These are phyloP conservation scores for Amaurobius ferox DNA, from an alignment of 2,888 invertebrate species.

Conservation along the genomic window DNA sequence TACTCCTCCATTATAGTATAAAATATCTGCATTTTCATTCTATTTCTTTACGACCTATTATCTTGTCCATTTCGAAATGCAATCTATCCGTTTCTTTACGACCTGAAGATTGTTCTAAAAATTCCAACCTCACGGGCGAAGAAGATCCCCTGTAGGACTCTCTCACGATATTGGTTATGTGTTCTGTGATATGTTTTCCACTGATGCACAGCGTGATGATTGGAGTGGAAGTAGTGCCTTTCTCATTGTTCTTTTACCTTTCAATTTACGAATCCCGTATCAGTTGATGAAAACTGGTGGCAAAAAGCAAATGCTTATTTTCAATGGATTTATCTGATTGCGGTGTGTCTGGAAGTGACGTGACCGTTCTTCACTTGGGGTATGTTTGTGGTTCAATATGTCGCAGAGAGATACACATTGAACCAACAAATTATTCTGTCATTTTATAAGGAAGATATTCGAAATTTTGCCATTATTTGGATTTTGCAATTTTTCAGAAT, in stretches of 20 bases:
- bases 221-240: constrained; percentile 53
- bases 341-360: constrained; percentile 27
- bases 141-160: not conserved
- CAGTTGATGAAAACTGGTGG: constrained; percentile 45
- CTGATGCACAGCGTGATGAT: constrained; percentile 30
- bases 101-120: not conserved
- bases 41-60: too few relatives aligned
- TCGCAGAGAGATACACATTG: too few relatives aligned
- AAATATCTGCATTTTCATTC: too few relatives aligned
- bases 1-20: too few relatives aligned
- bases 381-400: too few relatives aligned
- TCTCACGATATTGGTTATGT: constrained; percentile 11
- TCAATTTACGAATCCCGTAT: constrained; percentile 40
- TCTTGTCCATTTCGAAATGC: too few relatives aligned
- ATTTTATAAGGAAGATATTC: too few relatives aligned
- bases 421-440: too few relatives aligned
- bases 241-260: constrained; percentile 20
- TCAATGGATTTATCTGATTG: constrained; percentile 26
- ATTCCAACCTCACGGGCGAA: not conserved
- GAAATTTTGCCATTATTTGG: too few relatives aligned
- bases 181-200: constrained; percentile 32
- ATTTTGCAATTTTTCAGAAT: too few relatives aligned
- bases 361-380: not conserved
- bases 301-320: constrained; percentile 25
- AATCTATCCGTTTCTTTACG: not conserved